A percentile compares a stretch with the other conserved stretches of the same genome.
Evolutionary conservation across 1,140 invertebrate species (phyloP).

Genomic region (Paracyclopina nana): DNA sequence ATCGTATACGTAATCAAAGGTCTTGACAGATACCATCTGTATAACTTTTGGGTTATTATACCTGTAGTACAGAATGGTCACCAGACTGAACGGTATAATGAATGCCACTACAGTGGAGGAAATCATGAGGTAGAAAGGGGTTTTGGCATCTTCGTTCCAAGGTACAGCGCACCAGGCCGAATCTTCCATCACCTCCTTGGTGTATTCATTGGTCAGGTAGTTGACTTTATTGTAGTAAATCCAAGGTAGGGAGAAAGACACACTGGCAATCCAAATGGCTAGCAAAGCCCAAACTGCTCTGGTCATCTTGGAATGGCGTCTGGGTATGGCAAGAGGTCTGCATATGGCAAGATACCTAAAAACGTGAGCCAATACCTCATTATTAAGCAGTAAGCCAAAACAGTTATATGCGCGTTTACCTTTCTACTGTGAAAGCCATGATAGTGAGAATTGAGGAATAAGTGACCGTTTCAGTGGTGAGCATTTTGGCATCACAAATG

Average conservation of each 20-base stretch:
- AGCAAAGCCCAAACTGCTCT: background rate
- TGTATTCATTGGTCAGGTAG: background rate
- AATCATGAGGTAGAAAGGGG: background rate
- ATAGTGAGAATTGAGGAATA: slow-evolving; percentile 29
- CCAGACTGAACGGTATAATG: background rate
- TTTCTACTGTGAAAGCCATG: slow-evolving; percentile 29
- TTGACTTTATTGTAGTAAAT: background rate
- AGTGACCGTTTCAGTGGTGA: slow-evolving; percentile 25
- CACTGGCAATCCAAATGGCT: slow-evolving; percentile 7
- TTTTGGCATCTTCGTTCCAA: background rate
- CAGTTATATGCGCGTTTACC: slow-evolving; percentile 22
- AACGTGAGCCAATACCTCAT: background rate
- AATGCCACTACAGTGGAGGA: background rate
- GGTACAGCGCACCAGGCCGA: background rate
- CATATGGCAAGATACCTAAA: slow-evolving; percentile 7
- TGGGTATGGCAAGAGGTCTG: background rate
- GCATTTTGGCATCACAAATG: slow-evolving; percentile 29
- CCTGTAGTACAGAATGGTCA: background rate
- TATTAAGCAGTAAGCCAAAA: background rate
- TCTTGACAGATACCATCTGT: too few species aligned
- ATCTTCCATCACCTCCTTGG: background rate
- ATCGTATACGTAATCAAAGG: too few species aligned
- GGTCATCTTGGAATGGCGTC: slow-evolving; percentile 10
- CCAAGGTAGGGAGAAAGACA: slow-evolving; percentile 2
- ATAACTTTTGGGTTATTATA: too few species aligned